These are phyloP conservation scores for Lycophotia porphyrea DNA, from an alignment of 2,888 invertebrate genomes.

Conservation along the genomic window DNA sequence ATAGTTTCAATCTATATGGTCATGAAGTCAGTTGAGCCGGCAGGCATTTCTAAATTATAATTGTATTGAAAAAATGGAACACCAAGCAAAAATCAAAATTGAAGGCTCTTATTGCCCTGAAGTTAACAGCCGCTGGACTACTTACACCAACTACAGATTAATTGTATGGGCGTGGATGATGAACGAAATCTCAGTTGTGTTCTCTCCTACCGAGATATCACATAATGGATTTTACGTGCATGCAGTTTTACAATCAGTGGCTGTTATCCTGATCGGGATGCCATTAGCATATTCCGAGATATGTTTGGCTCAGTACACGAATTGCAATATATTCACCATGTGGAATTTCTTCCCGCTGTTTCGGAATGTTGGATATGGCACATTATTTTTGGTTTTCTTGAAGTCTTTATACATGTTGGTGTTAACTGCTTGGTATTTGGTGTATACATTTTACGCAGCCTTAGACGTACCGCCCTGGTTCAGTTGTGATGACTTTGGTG, in stretches of 20 bases:
- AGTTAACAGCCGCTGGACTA: conserved; percentile 76
- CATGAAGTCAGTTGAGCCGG: conserved; percentile 35
- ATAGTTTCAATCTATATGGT: conserved; percentile 65
- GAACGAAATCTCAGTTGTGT: conserved; percentile 79
- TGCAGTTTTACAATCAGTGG: conserved; percentile 70
- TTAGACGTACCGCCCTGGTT: conserved; percentile 84
- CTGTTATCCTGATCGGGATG: conserved; percentile 81
- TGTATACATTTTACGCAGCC: conserved; percentile 80
- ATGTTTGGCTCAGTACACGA: conserved; percentile 84
- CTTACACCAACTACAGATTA: conserved; percentile 78
- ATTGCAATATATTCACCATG: conserved; percentile 78
- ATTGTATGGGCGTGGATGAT: conserved; percentile 84
- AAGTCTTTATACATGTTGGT: conserved; percentile 79
- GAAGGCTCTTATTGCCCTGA: conserved; percentile 69
- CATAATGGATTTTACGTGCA: conserved; percentile 80
- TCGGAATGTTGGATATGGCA: conserved; percentile 78
- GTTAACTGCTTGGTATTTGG: conserved; percentile 81
- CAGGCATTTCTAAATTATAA: conserved; percentile 31
- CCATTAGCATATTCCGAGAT: conserved; percentile 85
- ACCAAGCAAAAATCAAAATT: conserved; percentile 57
- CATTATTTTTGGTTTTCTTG: conserved; percentile 75
- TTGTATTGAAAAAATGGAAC: conserved; percentile 49
- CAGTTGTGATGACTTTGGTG: conserved; percentile 78
- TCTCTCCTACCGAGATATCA: conserved; percentile 76
- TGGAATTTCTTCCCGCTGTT: conserved; percentile 85